A percentile compares a stretch with the other conserved stretches of the same genome.
phyloP scores from a whole-genome alignment of 1,140 invertebrate species.

The Caenorhabditis inopinata region DNA sequence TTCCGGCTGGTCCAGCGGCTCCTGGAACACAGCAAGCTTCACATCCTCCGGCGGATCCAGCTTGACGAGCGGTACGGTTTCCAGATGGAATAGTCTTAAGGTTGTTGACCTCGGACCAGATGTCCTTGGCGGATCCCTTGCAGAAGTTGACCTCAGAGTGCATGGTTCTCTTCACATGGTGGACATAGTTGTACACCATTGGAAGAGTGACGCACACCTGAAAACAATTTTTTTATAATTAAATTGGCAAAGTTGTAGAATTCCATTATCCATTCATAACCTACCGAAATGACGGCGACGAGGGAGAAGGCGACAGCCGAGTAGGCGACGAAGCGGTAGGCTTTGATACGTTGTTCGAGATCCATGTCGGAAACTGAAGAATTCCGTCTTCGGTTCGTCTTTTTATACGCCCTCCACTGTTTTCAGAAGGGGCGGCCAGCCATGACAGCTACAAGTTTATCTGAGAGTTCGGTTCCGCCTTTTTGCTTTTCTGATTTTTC shows the following conservation, averaged over 20 bases:
- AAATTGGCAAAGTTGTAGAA: background rate
- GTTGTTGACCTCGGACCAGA: slow-evolving; percentile 43
- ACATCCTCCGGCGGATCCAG: slow-evolving; percentile 30
- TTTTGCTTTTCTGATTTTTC: too few relatives aligned
- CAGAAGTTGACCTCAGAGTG: slow-evolving; percentile 21
- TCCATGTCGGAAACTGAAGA: background rate
- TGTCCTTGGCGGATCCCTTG: slow-evolving; percentile 46
- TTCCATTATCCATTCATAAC: background rate
- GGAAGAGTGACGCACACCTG: slow-evolving; percentile 5
- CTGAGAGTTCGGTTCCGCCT: too few relatives aligned
- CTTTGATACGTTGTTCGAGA: slow-evolving; percentile 18
- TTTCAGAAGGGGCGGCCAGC: background rate
- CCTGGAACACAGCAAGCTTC: slow-evolving; percentile 41
- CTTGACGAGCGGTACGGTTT: slow-evolving; percentile 45
- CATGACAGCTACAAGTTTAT: too few relatives aligned
- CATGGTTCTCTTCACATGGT: slow-evolving; percentile 22
- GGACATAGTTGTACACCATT: slow-evolving; percentile 20
- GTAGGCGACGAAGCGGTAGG: slow-evolving; percentile 49
- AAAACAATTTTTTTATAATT: background rate
- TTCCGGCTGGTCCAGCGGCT: slow-evolving; percentile 49
- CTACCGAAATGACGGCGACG: background rate
- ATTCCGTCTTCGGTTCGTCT: background rate
- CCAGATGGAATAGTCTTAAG: slow-evolving; percentile 23
- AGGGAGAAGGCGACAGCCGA: slow-evolving; percentile 37
- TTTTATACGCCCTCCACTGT: background rate